These are phyloP conservation scores for Diplazon laetatorius DNA, from an alignment of 2,888 invertebrate genomes.

Conservation along the genomic window DNA sequence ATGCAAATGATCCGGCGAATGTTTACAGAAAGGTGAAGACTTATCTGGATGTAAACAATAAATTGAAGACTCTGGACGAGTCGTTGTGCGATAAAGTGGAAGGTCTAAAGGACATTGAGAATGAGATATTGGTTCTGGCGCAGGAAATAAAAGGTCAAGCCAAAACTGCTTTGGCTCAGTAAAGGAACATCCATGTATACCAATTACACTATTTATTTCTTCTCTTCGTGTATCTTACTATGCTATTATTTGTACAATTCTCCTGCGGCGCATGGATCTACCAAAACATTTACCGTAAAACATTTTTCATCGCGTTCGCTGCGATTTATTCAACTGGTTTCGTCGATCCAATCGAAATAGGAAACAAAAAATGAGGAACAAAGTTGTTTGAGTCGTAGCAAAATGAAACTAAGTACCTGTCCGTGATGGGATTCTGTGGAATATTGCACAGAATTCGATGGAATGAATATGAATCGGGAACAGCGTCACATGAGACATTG, in stretches of 20 bases:
- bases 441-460: background rate
- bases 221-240: conserved; percentile 17
- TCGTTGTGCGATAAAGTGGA: conserved; percentile 73
- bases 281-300: conserved; percentile 24
- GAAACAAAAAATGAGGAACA: background rate
- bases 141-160: conserved; percentile 81
- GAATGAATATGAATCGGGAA: no score
- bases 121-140: conserved; percentile 78
- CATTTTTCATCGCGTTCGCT: conserved; percentile 23
- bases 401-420: background rate
- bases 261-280: conserved; percentile 23
- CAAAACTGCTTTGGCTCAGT: conserved; percentile 77
- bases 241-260: conserved; percentile 53
- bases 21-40: conserved; percentile 77
- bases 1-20: conserved; percentile 69
- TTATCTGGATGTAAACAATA: conserved; percentile 78
- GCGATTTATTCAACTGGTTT: conserved; percentile 20
- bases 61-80: conserved; percentile 75
- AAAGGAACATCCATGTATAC: conserved; percentile 29
- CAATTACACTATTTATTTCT: conserved; percentile 27
- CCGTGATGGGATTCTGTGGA: background rate
- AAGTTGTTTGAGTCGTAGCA: background rate
- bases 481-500: no score
- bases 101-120: conserved; percentile 73
- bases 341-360: background rate